Conservation (phyloP, 2,888 invertebrate species). For the Parapristionchus giblindavisi region DNA sequence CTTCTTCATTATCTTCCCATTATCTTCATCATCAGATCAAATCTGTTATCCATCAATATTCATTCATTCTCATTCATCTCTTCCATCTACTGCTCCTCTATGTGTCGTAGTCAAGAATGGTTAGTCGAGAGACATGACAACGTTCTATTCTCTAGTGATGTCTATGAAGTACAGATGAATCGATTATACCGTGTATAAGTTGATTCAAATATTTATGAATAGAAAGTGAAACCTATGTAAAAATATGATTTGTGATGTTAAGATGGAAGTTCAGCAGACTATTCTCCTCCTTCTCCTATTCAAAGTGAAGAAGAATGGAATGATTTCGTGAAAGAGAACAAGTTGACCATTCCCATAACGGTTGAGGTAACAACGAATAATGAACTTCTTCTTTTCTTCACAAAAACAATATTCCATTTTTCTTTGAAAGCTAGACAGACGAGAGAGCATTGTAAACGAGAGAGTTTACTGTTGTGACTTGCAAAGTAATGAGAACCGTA, state of each 20-base stretch:
- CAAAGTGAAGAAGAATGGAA: slow-evolving; percentile 18
- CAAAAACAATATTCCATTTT: too few species aligned
- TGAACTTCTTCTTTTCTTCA: too few species aligned
- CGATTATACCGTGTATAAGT: neutral
- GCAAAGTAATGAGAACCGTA: too few species aligned
- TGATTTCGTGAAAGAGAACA: slow-evolving; percentile 30
- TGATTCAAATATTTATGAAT: neutral
- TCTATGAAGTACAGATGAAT: neutral
- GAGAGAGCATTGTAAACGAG: too few species aligned
- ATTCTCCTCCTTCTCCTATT: slow-evolving; percentile 15
- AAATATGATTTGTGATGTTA: neutral
- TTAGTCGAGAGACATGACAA: neutral
- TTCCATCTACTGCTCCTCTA: slow-evolving; percentile 29
- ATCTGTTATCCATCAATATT: slow-evolving; percentile 33
- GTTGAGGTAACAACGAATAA: neutral
- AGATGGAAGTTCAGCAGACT: slow-evolving; percentile 3
- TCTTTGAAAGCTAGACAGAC: too few species aligned
- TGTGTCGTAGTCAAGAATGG: slow-evolving; percentile 27
- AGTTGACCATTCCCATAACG: neutral
- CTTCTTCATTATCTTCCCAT: neutral
- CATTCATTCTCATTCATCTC: slow-evolving; percentile 1
- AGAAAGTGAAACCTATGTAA: neutral
- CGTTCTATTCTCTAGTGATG: neutral
- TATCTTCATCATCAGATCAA: neutral
- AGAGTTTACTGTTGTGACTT: too few species aligned